phyloP scores from a whole-genome alignment of 2,113 vertebrate genomes.

The Myiozetetes cayanensis region DNA sequence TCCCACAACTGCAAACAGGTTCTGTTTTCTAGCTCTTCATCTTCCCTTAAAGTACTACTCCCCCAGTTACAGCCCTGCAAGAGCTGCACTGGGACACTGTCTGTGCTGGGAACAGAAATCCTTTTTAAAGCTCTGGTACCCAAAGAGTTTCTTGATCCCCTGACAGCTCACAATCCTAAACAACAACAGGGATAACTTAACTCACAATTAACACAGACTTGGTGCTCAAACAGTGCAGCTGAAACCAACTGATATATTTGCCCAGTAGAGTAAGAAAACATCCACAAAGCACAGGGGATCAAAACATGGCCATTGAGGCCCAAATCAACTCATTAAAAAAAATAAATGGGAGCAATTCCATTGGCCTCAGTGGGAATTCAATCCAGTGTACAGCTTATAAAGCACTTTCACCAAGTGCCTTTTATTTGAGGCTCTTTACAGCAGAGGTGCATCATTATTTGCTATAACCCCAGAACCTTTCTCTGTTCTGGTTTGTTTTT shows the following conservation, averaged over 20 bases:
- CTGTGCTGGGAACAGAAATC: neutral
- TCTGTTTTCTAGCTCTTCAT: neutral
- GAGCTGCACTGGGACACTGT: fast-evolving
- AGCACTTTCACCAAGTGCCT: neutral
- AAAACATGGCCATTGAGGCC: neutral
- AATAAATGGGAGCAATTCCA: conserved; percentile 13
- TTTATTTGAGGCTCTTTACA: neutral
- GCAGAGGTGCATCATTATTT: conserved; percentile 9
- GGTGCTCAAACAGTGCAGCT: neutral
- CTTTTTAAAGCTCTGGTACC: neutral
- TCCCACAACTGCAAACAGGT: neutral
- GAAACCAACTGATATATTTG: neutral
- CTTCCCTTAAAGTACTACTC: neutral
- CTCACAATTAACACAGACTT: neutral
- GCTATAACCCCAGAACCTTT: conserved; percentile 9
- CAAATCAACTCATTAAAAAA: conserved; percentile 23
- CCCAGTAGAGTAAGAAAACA: neutral
- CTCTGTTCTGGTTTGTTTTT: neutral
- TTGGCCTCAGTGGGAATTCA: neutral
- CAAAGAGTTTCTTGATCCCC: neutral
- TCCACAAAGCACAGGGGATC: neutral
- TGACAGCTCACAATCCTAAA: neutral
- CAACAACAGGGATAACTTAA: neutral
- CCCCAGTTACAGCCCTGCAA: neutral
- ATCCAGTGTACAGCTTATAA: neutral